Base-by-base conservation (phyloP, 2,797 vertebrate species). In the Pseudomugil gertrudae region DNA sequence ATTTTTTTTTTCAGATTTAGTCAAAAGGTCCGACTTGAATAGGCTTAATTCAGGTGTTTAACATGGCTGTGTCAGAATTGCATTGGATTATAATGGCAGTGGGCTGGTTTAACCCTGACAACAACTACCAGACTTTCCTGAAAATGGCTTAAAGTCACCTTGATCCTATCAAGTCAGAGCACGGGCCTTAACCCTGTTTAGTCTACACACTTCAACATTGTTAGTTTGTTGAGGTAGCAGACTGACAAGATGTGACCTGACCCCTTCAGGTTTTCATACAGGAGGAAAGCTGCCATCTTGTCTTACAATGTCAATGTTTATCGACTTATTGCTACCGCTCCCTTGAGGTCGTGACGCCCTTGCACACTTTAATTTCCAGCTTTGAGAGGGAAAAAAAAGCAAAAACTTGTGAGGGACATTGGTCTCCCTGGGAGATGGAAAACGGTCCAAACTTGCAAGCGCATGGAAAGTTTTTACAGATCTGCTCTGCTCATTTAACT, bases 221-320 rank as follows among this genome's bases (percentile, higher is more conserved):
- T 84, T 85, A 84, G 85, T 90, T 87, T 90, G 85, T 86, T 84
- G 83, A 79, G 80, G 80, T 83, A 84, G 76, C 73, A 63, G 65
- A 78, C 76, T 84, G 86, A 89, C 80, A 76, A 74, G 81, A 86
- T 26, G 79, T 86, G 87, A 82, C 84, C 84, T 80, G 86, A 89
- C 86, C 84, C 8, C 66, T 50, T 71, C 36, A 64, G 69, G 45
- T 74, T 76, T 84, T 64, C 77, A 65, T 74, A 65, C 71, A 69
- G 76, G 70, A 82, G 76, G 73, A 78, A 83, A 85, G 80, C 81
- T 30, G 83, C 83, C 88, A 80, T 87, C 88, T 84, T 90, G 84
- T 86, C 68, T 90, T 90, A 87, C 88, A 87, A 86, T 14, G 54
- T 87, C 84, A 88, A 84, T 89, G 83, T 91, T 90, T 90, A 84